Evolutionary conservation across 2,888 invertebrate genomes (phyloP), one percentile per base, ranked within the genome.

Genomic region (Tipula lateralis): DNA sequence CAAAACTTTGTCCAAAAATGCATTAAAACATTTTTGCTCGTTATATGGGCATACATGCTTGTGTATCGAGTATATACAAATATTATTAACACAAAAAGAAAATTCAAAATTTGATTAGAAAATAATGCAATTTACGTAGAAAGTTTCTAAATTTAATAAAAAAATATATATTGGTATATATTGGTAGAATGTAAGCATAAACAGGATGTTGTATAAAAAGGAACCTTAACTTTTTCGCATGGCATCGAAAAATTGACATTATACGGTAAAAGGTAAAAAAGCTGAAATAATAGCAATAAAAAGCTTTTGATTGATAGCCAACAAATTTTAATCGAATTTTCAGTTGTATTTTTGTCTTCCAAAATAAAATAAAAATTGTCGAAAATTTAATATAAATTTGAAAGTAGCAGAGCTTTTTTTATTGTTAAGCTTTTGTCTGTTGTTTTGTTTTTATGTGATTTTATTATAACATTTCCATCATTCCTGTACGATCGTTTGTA

Each of bases 251-350:
- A 50, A 50, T 6, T 16, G 19, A 50, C 16, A 50, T 16, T 50
- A 16, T 36, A 36, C 6, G 44, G 3, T 1, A 66, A 66, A 66
- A 66, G 66, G 66, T 66, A 66, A 66, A n/a, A 66, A 66, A 66
- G 66, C 66, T 24, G 4, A 66, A 66, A 66, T 66, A 19, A 66
- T 66, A 66, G 24, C 66, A 66, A 66, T 66, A 66, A 66, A 66
- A 66, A 12, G 66, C 66, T 24, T 66, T 66, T 66, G 66, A 66
- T 66, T 66, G 66, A 66, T 66, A 66, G 66, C 66, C 24, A 66
- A 66, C 66, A 66, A 66, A 66, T 66, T 66, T 66, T 66, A 66
- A 66, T 66, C 66, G 66, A 66, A 66, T 66, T 66, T 66, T 66
- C 66, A 66, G 19, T 66, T 50, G 44, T 4, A 16, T 50, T 50